Evolutionary conservation across 92 coral and sea anemone species (phyloP), one percentile per base, ranked within the genome.

Genomic region (Galaxea fascicularis): DNA sequence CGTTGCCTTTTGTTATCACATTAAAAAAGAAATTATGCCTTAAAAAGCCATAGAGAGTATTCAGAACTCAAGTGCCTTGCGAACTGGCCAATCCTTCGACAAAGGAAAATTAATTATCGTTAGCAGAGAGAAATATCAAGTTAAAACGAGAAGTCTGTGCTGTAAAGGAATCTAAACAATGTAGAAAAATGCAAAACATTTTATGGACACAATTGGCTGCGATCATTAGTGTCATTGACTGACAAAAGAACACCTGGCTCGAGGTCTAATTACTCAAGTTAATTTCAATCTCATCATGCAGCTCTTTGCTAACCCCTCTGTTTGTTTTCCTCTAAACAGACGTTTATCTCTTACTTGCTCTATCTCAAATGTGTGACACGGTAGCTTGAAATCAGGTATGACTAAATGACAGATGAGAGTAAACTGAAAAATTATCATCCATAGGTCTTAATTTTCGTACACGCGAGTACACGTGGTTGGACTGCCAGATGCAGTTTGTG

Each of bases 121-220:
- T 39, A 29, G 51, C 15, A 14, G 17, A 15, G 26, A 71, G 54
- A 35, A 54, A 69, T 10, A 41, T 26, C 22, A 58, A 24, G 59
- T 58, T 56, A 71, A 58, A 82, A 25, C 45, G 59, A 58, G 77
- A 22, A 21, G 47, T 1, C 21, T 18, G 25, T 1, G 47, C 44
- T 21, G 68, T 71, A n/a, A 70, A 70, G 78, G 86, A 82, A 82
- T 82, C 52, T 12, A 18, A 82, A 82, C 24, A 70, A 82, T 71
- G 68, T 11, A 27, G 12, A 69, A 69, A 31, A 56, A 69, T 81
- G 85, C 35, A 53, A 69, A 58, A 21, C 25, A 69, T 56, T 31
- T 35, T 14, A 14, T 4, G 45, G 15, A 62, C 25, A 70, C 69
- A 81, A 81, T 78, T 54, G 76, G 41, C 20, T 51, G 74, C 31